A percentile compares a stretch with the other conserved stretches of the same genome.
Conservation (phyloP, 2,797 vertebrate species). For the Anisognathus igniventris region DNA sequence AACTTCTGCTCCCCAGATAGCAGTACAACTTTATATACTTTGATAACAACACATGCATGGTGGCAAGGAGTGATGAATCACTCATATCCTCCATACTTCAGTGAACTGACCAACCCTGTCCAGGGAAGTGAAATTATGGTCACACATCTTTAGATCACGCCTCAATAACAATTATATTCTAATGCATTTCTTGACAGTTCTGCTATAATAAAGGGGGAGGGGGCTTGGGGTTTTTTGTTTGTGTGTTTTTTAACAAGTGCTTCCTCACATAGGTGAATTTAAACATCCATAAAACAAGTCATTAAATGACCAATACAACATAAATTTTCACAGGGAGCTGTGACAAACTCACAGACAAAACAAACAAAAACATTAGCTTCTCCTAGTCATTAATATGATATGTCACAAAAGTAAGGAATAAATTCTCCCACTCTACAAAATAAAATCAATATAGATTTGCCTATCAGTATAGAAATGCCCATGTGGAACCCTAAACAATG, state of each 20-base stretch:
- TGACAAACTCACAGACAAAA: not conserved
- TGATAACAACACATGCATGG: conserved; percentile 24
- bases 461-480: not conserved
- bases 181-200: conserved; percentile 6
- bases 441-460: not conserved
- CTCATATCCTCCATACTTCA: conserved; percentile 29
- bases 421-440: not conserved
- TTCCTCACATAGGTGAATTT: not conserved
- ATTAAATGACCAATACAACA: not conserved
- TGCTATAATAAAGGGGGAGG: not conserved
- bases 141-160: conserved; percentile 29
- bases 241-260: not conserved
- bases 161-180: conserved; percentile 44
- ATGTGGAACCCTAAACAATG: not conserved
- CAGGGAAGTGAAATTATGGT: conserved; percentile 40
- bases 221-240: not conserved
- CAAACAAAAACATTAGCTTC: not conserved
- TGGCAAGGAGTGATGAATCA: conserved; percentile 52
- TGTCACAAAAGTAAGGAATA: not conserved
- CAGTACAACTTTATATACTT: conserved; percentile 42
- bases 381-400: not conserved
- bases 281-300: not conserved
- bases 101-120: conserved; percentile 31
- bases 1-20: conserved; percentile 67
- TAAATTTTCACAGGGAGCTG: not conserved